Conservation (phyloP, 2,888 invertebrate genomes). For the Hypercompe scribonia region DNA sequence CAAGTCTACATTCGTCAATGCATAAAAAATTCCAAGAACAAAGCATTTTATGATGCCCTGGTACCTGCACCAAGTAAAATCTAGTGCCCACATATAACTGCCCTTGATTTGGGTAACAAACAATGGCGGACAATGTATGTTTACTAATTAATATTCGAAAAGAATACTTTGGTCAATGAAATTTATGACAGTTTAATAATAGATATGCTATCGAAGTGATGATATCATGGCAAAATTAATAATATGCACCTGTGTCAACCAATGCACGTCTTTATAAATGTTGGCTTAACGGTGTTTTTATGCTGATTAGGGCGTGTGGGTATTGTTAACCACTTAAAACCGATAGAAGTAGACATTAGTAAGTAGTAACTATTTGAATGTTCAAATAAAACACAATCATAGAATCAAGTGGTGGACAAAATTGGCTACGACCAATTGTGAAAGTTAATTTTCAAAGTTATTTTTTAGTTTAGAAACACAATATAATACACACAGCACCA, state of each 20-base stretch:
- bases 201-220: constrained; percentile 63
- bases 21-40: constrained; percentile 18
- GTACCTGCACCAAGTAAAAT: constrained; percentile 20
- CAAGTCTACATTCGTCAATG: neutral
- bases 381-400: neutral
- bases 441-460: neutral
- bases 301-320: constrained; percentile 14
- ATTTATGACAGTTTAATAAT: constrained; percentile 70
- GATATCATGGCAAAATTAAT: constrained; percentile 61
- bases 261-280: constrained; percentile 43
- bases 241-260: constrained; percentile 35
- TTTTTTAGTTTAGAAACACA: no score
- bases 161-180: constrained; percentile 54
- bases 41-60: constrained; percentile 23
- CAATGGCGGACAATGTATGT: constrained; percentile 30
- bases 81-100: neutral
- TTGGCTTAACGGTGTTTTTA: constrained; percentile 40
- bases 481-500: no score
- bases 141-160: constrained; percentile 51
- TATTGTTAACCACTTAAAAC: neutral
- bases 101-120: constrained; percentile 14
- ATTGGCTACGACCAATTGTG: neutral
- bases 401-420: neutral
- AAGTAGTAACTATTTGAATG: neutral
- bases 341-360: neutral